Conservation (phyloP, 2,113 vertebrate species). For the Xyrauchen texanus region DNA sequence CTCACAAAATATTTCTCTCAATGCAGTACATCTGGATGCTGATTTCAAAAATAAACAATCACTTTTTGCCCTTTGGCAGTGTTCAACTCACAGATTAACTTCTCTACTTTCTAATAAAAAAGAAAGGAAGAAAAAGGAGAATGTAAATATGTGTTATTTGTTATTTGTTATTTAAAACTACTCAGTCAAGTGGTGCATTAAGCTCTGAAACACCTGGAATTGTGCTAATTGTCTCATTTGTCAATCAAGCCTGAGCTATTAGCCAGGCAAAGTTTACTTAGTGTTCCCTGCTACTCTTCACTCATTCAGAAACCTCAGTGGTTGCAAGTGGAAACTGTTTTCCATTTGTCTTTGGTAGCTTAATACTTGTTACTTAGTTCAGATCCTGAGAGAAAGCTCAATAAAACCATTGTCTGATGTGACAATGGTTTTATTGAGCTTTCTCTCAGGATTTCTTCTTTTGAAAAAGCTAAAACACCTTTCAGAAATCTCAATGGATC, state of each 20-base stretch:
- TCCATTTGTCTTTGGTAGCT: constrained; percentile 14
- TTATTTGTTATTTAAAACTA: neutral
- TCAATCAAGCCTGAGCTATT: neutral
- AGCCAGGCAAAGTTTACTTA: constrained; percentile 18
- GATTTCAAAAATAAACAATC: constrained; percentile 57
- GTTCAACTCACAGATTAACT: neutral
- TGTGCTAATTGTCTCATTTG: constrained; percentile 18
- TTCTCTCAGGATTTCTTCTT: too few species aligned
- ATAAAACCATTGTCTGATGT: constrained; percentile 24
- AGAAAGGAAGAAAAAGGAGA: neutral
- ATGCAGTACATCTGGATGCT: constrained; percentile 50
- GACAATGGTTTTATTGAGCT: too few species aligned
- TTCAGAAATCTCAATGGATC: neutral
- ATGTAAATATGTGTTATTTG: neutral
- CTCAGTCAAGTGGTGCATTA: neutral
- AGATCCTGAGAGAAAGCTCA: neutral
- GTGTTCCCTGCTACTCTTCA: constrained; percentile 5
- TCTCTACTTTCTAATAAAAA: neutral
- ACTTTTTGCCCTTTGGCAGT: too few species aligned
- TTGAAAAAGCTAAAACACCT: constrained; percentile 25
- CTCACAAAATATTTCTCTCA: constrained; percentile 60
- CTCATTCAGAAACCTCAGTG: neutral
- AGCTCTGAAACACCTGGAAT: neutral
- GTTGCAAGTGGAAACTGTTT: constrained; percentile 5
- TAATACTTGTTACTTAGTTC: constrained; percentile 27